Conservation (phyloP, 2,888 invertebrate genomes). For the Platycheirus rosarum region DNA sequence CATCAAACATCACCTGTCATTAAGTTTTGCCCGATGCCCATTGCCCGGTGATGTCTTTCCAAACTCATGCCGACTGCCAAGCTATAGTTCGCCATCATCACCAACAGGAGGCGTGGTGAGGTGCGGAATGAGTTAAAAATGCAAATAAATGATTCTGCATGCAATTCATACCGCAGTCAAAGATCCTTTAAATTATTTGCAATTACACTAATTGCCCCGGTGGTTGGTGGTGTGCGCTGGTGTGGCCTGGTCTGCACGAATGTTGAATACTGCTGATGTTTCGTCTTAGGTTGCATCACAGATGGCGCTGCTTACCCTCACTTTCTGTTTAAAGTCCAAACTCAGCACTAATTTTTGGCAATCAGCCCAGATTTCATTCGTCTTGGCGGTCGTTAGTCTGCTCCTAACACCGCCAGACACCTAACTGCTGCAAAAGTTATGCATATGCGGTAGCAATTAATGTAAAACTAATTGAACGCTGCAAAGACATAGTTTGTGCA, state of each 20-base stretch:
- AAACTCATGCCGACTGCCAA: conserved; percentile 44
- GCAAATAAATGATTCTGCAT: conserved; percentile 74
- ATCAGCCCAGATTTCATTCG: conserved; percentile 58
- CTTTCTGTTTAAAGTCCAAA: conserved; percentile 16
- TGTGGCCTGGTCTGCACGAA: conserved; percentile 62
- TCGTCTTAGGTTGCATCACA: conserved; percentile 46
- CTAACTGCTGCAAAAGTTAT: neutral
- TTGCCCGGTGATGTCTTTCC: conserved; percentile 38
- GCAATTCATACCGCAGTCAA: conserved; percentile 75
- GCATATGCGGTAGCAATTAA: conserved; percentile 56
- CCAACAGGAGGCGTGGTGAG: conserved; percentile 46
- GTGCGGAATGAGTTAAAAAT: conserved; percentile 68
- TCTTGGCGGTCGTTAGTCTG: conserved; percentile 51
- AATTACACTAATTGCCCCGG: conserved; percentile 73
- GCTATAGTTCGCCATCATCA: conserved; percentile 53
- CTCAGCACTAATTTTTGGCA: conserved; percentile 57
- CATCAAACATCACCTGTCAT: conserved; percentile 71
- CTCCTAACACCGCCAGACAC: neutral
- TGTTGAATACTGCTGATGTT: conserved; percentile 36
- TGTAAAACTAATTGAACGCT: conserved; percentile 72
- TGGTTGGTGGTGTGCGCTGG: conserved; percentile 13
- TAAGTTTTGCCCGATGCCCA: conserved; percentile 36
- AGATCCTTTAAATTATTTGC: conserved; percentile 75
- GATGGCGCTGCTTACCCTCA: conserved; percentile 61
- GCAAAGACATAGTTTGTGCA: conserved; percentile 43